phyloP scores from a whole-genome alignment of 2,113 vertebrate genomes.

The Syngnathoides biaculeatus region DNA sequence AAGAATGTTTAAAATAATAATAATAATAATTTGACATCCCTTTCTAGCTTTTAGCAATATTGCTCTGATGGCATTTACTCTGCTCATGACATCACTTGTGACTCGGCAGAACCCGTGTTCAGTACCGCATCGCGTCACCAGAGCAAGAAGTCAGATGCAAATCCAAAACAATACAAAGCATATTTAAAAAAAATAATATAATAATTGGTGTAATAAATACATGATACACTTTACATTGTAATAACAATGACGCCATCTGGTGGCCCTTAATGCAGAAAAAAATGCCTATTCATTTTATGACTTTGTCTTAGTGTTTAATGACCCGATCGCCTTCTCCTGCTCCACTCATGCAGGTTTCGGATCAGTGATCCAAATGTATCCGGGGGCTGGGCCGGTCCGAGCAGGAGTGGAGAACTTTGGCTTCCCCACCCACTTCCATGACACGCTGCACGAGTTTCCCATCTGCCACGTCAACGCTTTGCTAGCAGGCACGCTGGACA shows the following conservation, averaged over 20 bases:
- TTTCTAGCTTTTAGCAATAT: no score
- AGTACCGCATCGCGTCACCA: no score
- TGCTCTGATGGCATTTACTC: no score
- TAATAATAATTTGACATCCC: no score
- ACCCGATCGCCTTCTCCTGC: background rate
- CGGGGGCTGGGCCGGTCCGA: constrained; percentile 84
- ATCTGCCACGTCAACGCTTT: constrained; percentile 87
- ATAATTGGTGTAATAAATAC: background rate
- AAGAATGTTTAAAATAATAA: no score
- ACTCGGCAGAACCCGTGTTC: no score
- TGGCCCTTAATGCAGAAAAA: background rate
- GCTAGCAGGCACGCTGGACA: constrained; percentile 78
- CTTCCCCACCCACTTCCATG: constrained; percentile 84
- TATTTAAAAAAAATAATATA: no score
- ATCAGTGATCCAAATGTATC: constrained; percentile 91
- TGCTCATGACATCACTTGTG: no score
- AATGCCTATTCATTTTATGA: background rate
- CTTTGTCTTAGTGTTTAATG: constrained; percentile 7
- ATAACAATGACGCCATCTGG: background rate
- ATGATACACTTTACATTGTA: background rate
- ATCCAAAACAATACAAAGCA: no score
- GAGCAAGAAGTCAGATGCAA: no score
- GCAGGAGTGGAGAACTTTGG: constrained; percentile 90
- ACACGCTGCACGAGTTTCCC: constrained; percentile 87
- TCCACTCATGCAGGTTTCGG: constrained; percentile 79